These are phyloP conservation scores for Sarcophaga caerulescens DNA, from an alignment of 2,888 invertebrate genomes.

Conservation along the genomic window DNA sequence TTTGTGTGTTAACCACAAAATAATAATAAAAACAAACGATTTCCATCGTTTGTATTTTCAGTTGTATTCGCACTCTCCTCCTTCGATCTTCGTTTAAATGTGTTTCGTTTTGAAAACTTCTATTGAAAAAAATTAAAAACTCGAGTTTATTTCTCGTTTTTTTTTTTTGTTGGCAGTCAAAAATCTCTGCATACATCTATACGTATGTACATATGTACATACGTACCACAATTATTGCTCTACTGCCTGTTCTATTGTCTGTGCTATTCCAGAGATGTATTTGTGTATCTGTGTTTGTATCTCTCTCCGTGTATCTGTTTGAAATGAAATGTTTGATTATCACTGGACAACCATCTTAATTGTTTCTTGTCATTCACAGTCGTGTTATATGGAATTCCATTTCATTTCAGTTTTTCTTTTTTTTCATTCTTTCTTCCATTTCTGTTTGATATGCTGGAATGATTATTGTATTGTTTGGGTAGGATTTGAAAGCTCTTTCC, in stretches of 20 bases:
- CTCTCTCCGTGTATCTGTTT: constrained; percentile 31
- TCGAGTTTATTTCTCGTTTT: no score
- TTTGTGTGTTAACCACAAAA: neutral
- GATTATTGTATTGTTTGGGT: neutral
- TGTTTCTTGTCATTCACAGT: constrained; percentile 69
- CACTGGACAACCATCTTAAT: constrained; percentile 70
- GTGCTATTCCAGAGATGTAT: neutral
- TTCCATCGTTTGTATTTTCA: neutral
- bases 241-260: neutral
- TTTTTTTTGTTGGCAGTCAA: neutral
- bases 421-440: neutral
- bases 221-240: neutral
- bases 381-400: constrained; percentile 45
- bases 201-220: no score
- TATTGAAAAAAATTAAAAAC: neutral
- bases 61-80: neutral
- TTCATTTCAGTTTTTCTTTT: neutral
- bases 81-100: neutral
- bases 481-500: no score
- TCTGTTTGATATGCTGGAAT: constrained; percentile 18
- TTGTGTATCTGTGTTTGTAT: constrained; percentile 4
- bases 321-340: constrained; percentile 64
- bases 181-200: neutral
- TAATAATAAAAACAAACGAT: neutral
- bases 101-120: neutral